These are phyloP conservation scores for Frankliniella intonsa DNA, from an alignment of 2,888 invertebrate species.

Conservation along the genomic window DNA sequence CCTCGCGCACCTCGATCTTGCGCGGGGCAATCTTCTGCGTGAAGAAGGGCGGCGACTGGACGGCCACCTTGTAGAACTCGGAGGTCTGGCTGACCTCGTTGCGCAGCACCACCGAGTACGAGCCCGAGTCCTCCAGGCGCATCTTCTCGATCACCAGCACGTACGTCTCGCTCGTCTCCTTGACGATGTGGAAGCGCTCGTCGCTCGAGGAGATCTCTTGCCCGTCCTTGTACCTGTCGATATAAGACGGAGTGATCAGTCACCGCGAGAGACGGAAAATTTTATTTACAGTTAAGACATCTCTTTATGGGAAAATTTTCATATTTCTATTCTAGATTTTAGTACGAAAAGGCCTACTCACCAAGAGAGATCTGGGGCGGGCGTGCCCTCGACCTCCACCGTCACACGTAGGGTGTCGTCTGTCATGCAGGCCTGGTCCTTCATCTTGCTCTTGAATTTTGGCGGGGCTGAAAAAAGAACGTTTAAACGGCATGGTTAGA, in stretches of 20 bases:
- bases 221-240: conserved; percentile 72
- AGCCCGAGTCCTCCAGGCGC: conserved; percentile 74
- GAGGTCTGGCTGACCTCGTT: conserved; percentile 88
- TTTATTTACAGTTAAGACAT: too few relatives aligned
- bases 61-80: conserved; percentile 82
- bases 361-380: conserved; percentile 75
- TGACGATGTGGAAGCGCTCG: conserved; percentile 60
- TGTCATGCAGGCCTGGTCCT: conserved; percentile 66
- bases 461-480: conserved; percentile 59
- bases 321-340: too few relatives aligned
- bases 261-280: too few relatives aligned
- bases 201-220: conserved; percentile 68
- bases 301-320: too few relatives aligned
- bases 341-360: conserved; percentile 36
- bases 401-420: conserved; percentile 72
- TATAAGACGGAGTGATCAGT: background rate
- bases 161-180: conserved; percentile 64
- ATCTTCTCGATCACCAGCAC: conserved; percentile 66
- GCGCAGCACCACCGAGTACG: conserved; percentile 78
- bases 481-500: background rate
- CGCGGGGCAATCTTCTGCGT: conserved; percentile 60
- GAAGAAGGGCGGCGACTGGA: conserved; percentile 74
- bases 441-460: conserved; percentile 74
- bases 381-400: conserved; percentile 77
- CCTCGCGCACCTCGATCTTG: conserved; percentile 65